These are phyloP conservation scores for Rhabdophis nuchalis DNA, from an alignment of 2,797 vertebrate genomes.

Conservation along the genomic window DNA sequence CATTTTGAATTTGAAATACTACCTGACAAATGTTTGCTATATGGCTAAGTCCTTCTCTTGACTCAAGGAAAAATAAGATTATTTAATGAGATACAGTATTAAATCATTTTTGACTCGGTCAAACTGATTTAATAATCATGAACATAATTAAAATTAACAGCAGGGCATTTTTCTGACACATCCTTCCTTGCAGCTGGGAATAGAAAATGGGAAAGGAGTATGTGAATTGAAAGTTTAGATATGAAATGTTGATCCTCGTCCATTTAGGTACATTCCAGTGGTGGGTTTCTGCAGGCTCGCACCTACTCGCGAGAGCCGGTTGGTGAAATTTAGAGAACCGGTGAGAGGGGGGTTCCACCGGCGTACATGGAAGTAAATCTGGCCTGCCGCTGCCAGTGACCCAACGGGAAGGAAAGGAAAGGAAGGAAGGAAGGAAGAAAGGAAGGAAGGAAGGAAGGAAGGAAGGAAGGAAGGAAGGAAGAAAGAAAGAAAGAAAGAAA, in stretches of 20 bases:
- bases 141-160: constrained; percentile 64
- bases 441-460: no score
- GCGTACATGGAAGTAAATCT: no score
- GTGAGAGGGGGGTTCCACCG: no score
- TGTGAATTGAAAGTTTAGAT: constrained; percentile 20
- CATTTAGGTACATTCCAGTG: neutral
- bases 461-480: no score
- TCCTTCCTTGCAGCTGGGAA: constrained; percentile 55
- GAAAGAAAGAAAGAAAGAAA: no score
- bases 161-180: constrained; percentile 61
- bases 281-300: no score
- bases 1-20: constrained; percentile 41
- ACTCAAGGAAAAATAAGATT: constrained; percentile 44
- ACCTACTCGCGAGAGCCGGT: no score
- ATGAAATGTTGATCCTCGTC: constrained; percentile 20
- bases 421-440: no score
- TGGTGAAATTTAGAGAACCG: no score
- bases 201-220: constrained; percentile 53
- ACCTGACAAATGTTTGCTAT: neutral
- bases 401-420: no score
- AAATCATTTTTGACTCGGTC: constrained; percentile 66
- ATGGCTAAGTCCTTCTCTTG: constrained; percentile 34
- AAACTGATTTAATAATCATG: constrained; percentile 67
- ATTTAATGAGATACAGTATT: constrained; percentile 59
- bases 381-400: no score